Conservation (phyloP, 2,113 vertebrate genomes). For the Numenius arquata region DNA sequence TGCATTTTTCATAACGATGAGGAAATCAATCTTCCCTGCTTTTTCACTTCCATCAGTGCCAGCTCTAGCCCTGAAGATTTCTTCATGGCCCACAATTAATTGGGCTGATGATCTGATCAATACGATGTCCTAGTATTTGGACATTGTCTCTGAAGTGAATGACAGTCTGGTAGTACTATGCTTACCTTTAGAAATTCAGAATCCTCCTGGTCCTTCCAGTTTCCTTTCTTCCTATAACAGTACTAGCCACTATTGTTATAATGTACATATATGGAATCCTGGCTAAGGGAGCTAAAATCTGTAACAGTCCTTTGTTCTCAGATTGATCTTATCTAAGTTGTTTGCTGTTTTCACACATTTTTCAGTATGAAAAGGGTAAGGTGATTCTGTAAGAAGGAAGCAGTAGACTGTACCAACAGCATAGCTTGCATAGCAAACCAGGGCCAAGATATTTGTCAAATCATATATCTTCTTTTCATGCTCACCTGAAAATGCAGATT, state of each 20-base stretch:
- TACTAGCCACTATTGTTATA: background rate
- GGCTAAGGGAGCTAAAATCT: background rate
- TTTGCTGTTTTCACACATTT: background rate
- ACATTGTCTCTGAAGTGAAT: background rate
- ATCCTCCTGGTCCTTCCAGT: background rate
- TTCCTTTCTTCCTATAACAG: background rate
- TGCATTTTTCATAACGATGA: background rate
- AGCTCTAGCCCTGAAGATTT: background rate
- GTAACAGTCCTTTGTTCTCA: background rate
- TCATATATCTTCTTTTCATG: background rate
- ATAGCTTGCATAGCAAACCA: background rate
- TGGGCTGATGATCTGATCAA: background rate
- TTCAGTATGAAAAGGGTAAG: background rate
- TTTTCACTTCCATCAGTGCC: background rate
- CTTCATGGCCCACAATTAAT: background rate
- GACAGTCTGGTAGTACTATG: background rate
- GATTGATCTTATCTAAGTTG: background rate
- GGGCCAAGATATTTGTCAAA: background rate
- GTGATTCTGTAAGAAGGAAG: background rate
- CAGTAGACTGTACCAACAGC: accelerated
- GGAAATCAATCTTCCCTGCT: background rate
- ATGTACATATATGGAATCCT: background rate
- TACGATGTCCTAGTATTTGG: background rate
- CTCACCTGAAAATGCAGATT: background rate
- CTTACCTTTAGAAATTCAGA: background rate